Evolutionary conservation across 2,888 invertebrate genomes (phyloP).

Genomic region (Endotricha flammealis): DNA sequence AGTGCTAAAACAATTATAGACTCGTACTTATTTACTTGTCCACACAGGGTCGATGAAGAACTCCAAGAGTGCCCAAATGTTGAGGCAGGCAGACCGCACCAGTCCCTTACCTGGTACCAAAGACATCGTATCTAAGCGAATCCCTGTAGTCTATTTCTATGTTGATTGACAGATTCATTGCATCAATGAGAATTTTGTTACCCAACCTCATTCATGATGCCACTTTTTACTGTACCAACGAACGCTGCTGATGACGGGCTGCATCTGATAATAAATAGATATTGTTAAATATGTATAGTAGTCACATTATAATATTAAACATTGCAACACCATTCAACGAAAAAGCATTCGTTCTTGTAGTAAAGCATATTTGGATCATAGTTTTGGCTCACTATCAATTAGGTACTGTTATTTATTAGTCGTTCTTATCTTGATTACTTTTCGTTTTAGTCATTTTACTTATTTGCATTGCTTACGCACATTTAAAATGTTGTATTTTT

Average conservation of each 20-base stretch:
- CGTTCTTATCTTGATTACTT: constrained; percentile 19
- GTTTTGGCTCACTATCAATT: constrained; percentile 22
- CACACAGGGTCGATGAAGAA: constrained; percentile 81
- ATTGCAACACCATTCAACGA: constrained; percentile 20
- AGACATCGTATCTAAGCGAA: constrained; percentile 55
- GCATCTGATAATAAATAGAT: constrained; percentile 38
- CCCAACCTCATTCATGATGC: constrained; percentile 44
- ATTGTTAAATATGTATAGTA: constrained; percentile 21
- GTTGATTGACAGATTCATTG: constrained; percentile 46
- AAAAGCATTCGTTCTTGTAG: constrained; percentile 30
- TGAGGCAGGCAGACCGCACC: constrained; percentile 81
- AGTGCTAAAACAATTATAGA: constrained; percentile 50
- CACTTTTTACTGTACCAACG: constrained; percentile 38
- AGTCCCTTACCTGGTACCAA: constrained; percentile 79
- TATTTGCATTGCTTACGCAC: constrained; percentile 68
- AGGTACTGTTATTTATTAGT: constrained; percentile 30
- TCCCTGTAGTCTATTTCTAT: constrained; percentile 61
- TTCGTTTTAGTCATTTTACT: constrained; percentile 23
- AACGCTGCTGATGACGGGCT: constrained; percentile 57
- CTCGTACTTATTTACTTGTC: constrained; percentile 70
- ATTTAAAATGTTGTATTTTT: constrained; percentile 34
- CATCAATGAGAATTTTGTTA: constrained; percentile 52
- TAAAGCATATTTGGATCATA: constrained; percentile 25
- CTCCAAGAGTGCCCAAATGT: constrained; percentile 82
- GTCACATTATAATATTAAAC: constrained; percentile 20